Evolutionary conservation across 2,888 invertebrate species (phyloP).

Genomic region (Notodonta ziczac): DNA sequence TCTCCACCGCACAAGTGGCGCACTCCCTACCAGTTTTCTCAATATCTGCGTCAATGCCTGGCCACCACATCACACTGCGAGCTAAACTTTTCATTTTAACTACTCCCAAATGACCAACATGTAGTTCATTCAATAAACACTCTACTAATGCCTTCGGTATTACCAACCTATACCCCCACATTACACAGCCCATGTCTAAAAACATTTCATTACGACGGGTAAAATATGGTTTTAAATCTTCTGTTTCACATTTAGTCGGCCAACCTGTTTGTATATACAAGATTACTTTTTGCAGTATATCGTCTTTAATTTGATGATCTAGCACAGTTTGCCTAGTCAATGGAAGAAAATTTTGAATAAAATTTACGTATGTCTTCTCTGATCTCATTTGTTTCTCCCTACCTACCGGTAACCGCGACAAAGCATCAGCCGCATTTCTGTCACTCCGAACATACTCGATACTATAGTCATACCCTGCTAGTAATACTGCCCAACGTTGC

Average conservation of each 20-base stretch:
- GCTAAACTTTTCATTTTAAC: conserved; percentile 31
- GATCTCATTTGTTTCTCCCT: neutral
- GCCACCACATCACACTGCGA: conserved; percentile 33
- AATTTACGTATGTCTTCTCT: conserved; percentile 9
- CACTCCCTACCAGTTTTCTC: conserved; percentile 19
- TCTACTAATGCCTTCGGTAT: conserved; percentile 11
- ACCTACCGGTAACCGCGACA: conserved; percentile 3
- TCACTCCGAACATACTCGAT: conserved; percentile 5
- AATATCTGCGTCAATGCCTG: conserved; percentile 23
- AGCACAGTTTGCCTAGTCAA: neutral
- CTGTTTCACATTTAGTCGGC: neutral
- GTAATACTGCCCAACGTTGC: conserved; percentile 6
- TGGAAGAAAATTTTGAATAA: conserved; percentile 11
- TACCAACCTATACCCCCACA: conserved; percentile 12
- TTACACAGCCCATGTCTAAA: conserved; percentile 6
- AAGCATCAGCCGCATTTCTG: conserved; percentile 6
- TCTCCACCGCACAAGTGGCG: conserved; percentile 15
- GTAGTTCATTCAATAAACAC: conserved; percentile 21
- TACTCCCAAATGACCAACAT: conserved; percentile 26
- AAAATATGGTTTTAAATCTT: conserved; percentile 4
- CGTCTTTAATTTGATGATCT: neutral
- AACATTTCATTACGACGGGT: conserved; percentile 4
- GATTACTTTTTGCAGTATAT: neutral
- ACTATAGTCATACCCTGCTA: conserved; percentile 7
- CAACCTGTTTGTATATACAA: conserved; percentile 5